Base-by-base conservation (phyloP, 1,140 invertebrate species). In the Atta colombica region DNA sequence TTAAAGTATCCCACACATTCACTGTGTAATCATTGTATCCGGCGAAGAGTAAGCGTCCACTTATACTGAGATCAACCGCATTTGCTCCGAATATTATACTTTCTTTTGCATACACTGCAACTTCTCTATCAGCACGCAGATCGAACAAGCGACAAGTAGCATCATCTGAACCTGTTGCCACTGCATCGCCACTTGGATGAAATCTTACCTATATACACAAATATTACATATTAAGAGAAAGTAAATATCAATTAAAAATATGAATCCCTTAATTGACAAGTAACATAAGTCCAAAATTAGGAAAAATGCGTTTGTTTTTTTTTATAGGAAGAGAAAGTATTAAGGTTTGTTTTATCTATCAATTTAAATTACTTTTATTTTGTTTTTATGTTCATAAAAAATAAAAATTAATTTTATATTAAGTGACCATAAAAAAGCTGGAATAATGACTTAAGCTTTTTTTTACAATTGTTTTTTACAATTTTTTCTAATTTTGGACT, bases 1-100 rank as follows among this genome's bases (percentile, higher is more conserved):
- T 99, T 49, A 99, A 95, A 21, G 99, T 98, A 96, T 99, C 99
- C 99, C 99, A 99, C 18, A 99, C 97, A 96, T 99, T 99, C 31
- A 99, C 98, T 25, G 99, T 99, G 95, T 99, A 99, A 96, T 99
- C 99, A 95, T 99, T 99, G 96, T 99, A 99, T 69, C 99, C 99
- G 88, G 99, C 99, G 96, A 99, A 99, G 88, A 99, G 96, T 72
- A 99, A 95, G 16, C 99, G 97, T 31, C 99, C 98, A 95, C 99
- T 99, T 28, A 99, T 97, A 81, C 99, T 99, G 94, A 99, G 98
- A 95, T 99, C 99, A 55, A 99, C 99, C 8, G 98, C 98, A 96
- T 99, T 99, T 6, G 99, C 99, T 49, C 98, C 99, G 96, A 99
- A 99, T 92, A 99, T 98, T 90, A 99, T 98, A 94, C 98, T 99